Conservation (phyloP, 1,140 invertebrate species). For the Gryllus bimaculatus region DNA sequence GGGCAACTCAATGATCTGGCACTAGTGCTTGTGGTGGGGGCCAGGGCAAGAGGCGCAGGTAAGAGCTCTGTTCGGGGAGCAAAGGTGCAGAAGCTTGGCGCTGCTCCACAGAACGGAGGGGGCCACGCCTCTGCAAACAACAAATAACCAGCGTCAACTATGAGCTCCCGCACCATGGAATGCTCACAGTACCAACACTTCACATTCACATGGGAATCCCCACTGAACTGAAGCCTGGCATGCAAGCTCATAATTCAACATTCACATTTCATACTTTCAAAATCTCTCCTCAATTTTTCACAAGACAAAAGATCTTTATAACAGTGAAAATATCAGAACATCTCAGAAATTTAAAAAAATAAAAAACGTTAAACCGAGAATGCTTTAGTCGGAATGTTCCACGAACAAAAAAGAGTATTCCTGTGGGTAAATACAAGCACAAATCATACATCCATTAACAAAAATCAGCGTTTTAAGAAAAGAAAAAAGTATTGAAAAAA, state of each 20-base stretch:
- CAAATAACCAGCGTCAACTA: neutral
- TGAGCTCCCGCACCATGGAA: neutral
- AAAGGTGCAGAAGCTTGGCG: neutral
- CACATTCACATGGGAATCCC: neutral
- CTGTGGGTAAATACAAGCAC: neutral
- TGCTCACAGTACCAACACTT: neutral
- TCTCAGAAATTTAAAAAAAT: neutral
- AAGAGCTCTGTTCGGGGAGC: slow-evolving; percentile 2
- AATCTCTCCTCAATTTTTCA: neutral
- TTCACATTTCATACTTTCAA: too few relatives aligned
- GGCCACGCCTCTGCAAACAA: neutral
- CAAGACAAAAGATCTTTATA: neutral
- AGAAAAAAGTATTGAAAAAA: neutral
- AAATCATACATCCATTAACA: neutral
- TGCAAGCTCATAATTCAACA: neutral
- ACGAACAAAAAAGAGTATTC: neutral
- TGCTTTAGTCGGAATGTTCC: neutral
- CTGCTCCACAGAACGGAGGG: slow-evolving; percentile 2
- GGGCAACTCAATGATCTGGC: slow-evolving; percentile 24
- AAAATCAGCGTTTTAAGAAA: neutral
- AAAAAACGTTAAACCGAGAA: too few relatives aligned
- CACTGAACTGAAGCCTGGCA: neutral
- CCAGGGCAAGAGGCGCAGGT: neutral
- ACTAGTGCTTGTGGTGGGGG: neutral
- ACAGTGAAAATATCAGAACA: neutral